A percentile compares a stretch with the other conserved stretches of the same genome.
phyloP scores from a whole-genome alignment of 2,113 vertebrate genomes.

The Trogon surrucura region DNA sequence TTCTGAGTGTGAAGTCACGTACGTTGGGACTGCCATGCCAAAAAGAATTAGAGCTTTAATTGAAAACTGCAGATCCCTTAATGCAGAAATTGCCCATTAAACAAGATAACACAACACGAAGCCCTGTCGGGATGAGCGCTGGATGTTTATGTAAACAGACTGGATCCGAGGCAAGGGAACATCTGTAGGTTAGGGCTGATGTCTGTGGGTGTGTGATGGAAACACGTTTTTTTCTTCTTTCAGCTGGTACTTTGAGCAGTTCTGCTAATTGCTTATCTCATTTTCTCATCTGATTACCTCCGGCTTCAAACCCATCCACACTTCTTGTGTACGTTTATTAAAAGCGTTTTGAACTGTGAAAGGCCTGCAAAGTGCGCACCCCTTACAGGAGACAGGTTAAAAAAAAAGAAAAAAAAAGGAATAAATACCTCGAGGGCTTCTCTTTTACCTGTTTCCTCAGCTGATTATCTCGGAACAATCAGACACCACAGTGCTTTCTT shows the following conservation, averaged over 20 bases:
- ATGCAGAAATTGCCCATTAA: constrained; percentile 65
- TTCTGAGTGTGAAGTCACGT: constrained; percentile 70
- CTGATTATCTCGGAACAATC: constrained; percentile 63
- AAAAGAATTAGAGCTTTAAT: constrained; percentile 49
- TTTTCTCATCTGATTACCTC: constrained; percentile 15
- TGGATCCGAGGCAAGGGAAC: neutral
- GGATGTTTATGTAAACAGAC: constrained; percentile 15
- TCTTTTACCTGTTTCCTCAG: constrained; percentile 59
- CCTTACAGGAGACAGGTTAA: neutral
- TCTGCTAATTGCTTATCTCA: constrained; percentile 32
- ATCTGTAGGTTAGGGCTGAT: neutral
- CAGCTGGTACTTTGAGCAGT: constrained; percentile 7
- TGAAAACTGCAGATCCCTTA: constrained; percentile 36
- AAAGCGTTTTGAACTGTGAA: constrained; percentile 43
- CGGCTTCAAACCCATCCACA: neutral
- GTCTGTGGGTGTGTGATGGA: neutral
- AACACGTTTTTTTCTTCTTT: neutral
- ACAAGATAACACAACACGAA: constrained; percentile 23
- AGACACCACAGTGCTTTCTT: constrained; percentile 35
- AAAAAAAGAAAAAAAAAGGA: neutral
- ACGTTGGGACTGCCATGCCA: constrained; percentile 50
- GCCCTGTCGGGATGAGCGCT: neutral
- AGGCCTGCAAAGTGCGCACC: neutral
- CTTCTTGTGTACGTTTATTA: neutral
- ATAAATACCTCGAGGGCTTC: constrained; percentile 44